Conservation (phyloP, 2,113 vertebrate genomes). For the Rutilus rutilus region DNA sequence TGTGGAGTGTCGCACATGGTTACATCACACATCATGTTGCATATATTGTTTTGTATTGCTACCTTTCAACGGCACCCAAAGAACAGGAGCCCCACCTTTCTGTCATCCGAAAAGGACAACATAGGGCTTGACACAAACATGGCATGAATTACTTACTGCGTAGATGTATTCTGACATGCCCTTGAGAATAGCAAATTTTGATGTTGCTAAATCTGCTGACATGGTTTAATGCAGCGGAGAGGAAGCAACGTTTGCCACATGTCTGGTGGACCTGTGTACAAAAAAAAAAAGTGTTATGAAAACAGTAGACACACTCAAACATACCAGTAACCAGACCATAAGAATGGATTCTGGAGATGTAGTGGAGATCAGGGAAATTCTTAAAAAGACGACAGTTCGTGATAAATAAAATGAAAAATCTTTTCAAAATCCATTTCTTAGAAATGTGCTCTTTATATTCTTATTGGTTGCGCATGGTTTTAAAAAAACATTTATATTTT, state of each 20-base stretch:
- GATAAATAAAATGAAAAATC: neutral
- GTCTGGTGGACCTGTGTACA: neutral
- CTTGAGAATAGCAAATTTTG: slow-evolving; percentile 30
- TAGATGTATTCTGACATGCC: slow-evolving; percentile 37
- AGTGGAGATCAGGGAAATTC: too few species aligned
- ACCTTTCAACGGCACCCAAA: slow-evolving; percentile 6
- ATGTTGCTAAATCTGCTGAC: slow-evolving; percentile 34
- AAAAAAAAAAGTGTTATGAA: neutral
- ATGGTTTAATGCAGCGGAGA: neutral
- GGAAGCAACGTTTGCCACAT: neutral
- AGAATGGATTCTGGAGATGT: neutral
- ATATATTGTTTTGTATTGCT: neutral
- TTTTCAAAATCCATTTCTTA: neutral
- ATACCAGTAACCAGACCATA: neutral
- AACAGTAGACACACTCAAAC: neutral
- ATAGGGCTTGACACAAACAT: slow-evolving; percentile 32
- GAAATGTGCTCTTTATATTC: neutral
- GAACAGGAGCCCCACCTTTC: slow-evolving; percentile 12
- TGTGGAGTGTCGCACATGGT: slow-evolving; percentile 1
- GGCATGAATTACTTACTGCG: slow-evolving; percentile 39
- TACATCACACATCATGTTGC: slow-evolving; percentile 14
- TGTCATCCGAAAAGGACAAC: slow-evolving; percentile 8
- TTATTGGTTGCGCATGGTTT: neutral
- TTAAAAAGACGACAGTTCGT: too few species aligned
- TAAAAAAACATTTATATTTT: neutral